Base-by-base conservation (phyloP, 1,140 invertebrate species). In the Aradophagus sp. region DNA sequence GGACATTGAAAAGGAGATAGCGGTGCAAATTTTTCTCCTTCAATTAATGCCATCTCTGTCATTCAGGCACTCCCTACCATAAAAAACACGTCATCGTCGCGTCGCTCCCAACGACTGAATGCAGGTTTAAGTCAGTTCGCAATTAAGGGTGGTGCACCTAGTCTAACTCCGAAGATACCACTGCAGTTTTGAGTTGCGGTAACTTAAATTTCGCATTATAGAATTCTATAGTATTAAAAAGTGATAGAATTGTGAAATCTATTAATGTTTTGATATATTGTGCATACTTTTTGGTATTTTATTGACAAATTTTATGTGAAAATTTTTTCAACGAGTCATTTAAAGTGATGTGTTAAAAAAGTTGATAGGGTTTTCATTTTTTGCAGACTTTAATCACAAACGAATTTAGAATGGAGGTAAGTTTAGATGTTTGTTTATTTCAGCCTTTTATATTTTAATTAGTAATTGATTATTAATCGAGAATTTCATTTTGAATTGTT, bases 21-120 rank as follows among this genome's bases (percentile, higher is more conserved):
- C 0, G 15, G 11, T 27, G 6, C 23, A 14, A 14, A 13, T 13
- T 52, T 53, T 31, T 41, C 31, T 12, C 11, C 8, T 15, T 41
- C 8, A 2, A 27, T 56, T 35, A 35, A 53, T 32, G 44, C 36
- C 39, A 36, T 39, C 8, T 41, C 11, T 16, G 12, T 19, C 52
- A 17, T 56, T 35, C 52, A 10, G 39, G 15, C 52, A 56, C 52
- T 56, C 52, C 52, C 52, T 56, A 56, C 52, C 52, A 56, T 44
- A 44, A 56, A 50, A 56, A 56, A 45, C 53, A 56, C 53, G 53
- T 56, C 53, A 56, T 45, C 41, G 32, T 8, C n/a, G 23, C 2
- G 41, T 36, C 53, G 39, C 41, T 36, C 53, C 32, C 41, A 56
- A 17, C 14, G 29, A 41, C 14, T 41, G 26, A 29, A 36, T 45